Evolutionary conservation across 2,888 invertebrate species (phyloP).

Genomic region (Epirrhoe alternata): DNA sequence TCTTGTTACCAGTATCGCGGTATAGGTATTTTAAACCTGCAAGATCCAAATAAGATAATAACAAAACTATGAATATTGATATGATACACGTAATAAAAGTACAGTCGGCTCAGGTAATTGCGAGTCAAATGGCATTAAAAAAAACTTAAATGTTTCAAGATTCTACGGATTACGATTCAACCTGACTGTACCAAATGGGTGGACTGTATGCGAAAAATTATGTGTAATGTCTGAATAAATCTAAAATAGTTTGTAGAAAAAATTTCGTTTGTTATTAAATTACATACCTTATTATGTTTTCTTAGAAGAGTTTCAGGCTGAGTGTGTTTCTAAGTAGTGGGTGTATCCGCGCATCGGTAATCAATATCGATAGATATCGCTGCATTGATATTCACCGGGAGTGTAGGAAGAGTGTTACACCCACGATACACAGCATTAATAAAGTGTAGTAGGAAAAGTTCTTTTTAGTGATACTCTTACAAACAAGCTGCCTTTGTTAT

Average conservation of each 20-base stretch:
- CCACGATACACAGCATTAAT: slow-evolving; percentile 14
- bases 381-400: slow-evolving; percentile 23
- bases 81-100: neutral
- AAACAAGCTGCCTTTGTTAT: too few relatives aligned
- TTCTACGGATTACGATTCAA: too few relatives aligned
- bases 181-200: too few relatives aligned
- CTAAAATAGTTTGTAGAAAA: too few relatives aligned
- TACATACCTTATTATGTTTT: too few relatives aligned
- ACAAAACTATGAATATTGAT: slow-evolving; percentile 3
- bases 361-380: slow-evolving; percentile 22
- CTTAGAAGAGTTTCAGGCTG: neutral
- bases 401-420: slow-evolving; percentile 33
- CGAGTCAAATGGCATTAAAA: too few relatives aligned
- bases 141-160: too few relatives aligned
- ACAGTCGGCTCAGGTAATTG: neutral
- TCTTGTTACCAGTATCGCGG: neutral
- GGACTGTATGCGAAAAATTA: too few relatives aligned
- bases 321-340: slow-evolving; percentile 14
- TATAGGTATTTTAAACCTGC: neutral
- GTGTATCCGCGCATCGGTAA: slow-evolving; percentile 18
- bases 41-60: neutral
- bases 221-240: too few relatives aligned
- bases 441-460: neutral
- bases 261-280: too few relatives aligned
- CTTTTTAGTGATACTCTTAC: too few relatives aligned